Evolutionary conservation across 2,888 invertebrate genomes (phyloP).

Genomic region (Megalurothrips usitatus): DNA sequence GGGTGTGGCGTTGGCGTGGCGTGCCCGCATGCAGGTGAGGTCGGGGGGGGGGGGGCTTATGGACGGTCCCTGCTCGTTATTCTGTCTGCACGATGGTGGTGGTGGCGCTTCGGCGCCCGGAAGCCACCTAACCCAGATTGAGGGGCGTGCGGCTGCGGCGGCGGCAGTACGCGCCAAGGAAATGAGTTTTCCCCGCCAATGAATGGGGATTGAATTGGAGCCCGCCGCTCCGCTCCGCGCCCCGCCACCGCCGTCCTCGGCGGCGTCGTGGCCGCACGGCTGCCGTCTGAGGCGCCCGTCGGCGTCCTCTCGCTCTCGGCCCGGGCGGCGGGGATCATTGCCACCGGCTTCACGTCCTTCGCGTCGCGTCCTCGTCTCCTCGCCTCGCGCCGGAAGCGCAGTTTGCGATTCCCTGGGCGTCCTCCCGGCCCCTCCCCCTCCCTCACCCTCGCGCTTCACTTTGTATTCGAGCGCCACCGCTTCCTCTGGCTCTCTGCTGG

Average conservation of each 20-base stretch:
- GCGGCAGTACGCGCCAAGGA: neutral
- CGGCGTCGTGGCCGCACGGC: no score
- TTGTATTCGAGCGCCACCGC: neutral
- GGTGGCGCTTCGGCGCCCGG: neutral
- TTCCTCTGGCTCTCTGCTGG: neutral
- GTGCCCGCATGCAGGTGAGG: no score
- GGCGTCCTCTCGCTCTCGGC: no score
- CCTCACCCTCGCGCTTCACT: no score
- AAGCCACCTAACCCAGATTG: constrained; percentile 9
- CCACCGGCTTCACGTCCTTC: no score
- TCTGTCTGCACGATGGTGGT: neutral
- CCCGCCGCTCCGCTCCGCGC: neutral
- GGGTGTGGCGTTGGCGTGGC: no score
- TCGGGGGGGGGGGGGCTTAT: neutral
- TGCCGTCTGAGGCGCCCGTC: no score
- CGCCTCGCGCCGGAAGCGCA: no score
- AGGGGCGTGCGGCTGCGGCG: neutral
- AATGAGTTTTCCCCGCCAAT: constrained; percentile 9
- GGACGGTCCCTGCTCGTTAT: neutral
- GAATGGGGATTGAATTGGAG: constrained; percentile 13
- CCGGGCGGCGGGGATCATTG: no score
- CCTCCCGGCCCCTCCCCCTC: neutral
- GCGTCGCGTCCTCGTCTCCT: neutral
- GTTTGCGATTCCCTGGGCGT: neutral
- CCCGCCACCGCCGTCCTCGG: neutral